Percentiles rank a stretch among this genome's conserved stretches.
phyloP scores from a whole-genome alignment of 2,797 vertebrate genomes.

The Lagocephalus sceleratus region DNA sequence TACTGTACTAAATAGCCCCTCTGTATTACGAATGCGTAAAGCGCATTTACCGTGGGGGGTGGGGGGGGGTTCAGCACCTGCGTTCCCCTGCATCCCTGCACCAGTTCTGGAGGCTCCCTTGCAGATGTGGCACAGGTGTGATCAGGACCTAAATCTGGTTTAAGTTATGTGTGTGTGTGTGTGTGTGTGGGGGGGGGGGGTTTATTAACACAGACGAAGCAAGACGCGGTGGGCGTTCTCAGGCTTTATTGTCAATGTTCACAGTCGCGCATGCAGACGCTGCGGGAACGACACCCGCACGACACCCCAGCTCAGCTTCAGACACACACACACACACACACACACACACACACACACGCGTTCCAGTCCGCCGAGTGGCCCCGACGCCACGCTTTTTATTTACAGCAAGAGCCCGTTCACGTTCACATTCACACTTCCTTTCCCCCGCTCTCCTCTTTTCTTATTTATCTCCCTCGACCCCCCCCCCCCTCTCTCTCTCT shows the following conservation, averaged over 20 bases:
- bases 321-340: no score
- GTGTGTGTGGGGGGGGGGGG: no score
- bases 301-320: no score
- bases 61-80: constrained; percentile 58
- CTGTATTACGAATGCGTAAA: constrained; percentile 3
- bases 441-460: background rate
- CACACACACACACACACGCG: background rate
- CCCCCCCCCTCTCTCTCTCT: background rate
- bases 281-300: no score
- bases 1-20: no score
- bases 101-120: constrained; percentile 60
- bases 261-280: background rate
- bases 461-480: background rate
- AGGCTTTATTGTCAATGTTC: background rate
- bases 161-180: no score
- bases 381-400: constrained; percentile 43
- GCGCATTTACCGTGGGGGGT: no score
- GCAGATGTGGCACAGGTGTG: background rate
- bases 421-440: background rate
- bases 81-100: constrained; percentile 53
- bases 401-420: constrained; percentile 55
- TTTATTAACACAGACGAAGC: constrained; percentile 20
- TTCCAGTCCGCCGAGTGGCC: constrained; percentile 28
- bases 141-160: background rate
- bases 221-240: no score